Evolutionary conservation across 53 echinoderm and acorn worm species (phyloP), one percentile per base, ranked within the genome.

Genomic region (Holothuria scabra): DNA sequence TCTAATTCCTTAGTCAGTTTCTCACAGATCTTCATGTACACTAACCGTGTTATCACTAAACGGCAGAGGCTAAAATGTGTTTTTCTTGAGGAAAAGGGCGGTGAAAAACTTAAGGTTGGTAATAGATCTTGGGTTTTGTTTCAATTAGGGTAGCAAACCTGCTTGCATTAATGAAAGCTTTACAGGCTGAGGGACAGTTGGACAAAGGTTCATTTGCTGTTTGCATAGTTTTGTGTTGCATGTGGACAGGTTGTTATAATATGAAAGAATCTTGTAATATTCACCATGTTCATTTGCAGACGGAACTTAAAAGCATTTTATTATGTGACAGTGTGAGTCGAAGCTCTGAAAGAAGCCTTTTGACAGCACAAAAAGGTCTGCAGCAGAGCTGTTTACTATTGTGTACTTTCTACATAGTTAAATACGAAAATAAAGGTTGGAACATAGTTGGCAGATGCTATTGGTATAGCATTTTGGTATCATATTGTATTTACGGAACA

Each of bases 91-190:
- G 72, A 72, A 48, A 72, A 46, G 72, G 72, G 72, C 72, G 72
- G 72, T 72, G 72, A 72, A 72, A 48, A 72, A 72, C 72, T 72
- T 72, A 72, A 48, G 72, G 72, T 72, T 72, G 48, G 72, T 72
- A 72, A 72, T 48, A 72, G 72, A 72, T 72, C 72, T 44, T 48
- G 46, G 48, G 72, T 72, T 72, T 72, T 46, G 72, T 72, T 72
- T 72, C 72, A 72, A 72, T 72, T 72, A 72, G 25, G 22, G 41
- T 44, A 24, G 72, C 72, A 38, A 72, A 72, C 72, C 72, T 72
- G 72, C 72, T 72, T 72, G 72, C 46, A 72, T 72, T 72, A 72
- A 72, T 72, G 72, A 72, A 72, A 23, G 34, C 72, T 72, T 48
- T 72, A 25, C 32, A 72, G 72, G 72, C 46, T 46, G 72, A 72